Evolutionary conservation across 2,888 invertebrate species (phyloP), one percentile per base, ranked within the genome.

Genomic region (Tuberolachnus salignus): DNA sequence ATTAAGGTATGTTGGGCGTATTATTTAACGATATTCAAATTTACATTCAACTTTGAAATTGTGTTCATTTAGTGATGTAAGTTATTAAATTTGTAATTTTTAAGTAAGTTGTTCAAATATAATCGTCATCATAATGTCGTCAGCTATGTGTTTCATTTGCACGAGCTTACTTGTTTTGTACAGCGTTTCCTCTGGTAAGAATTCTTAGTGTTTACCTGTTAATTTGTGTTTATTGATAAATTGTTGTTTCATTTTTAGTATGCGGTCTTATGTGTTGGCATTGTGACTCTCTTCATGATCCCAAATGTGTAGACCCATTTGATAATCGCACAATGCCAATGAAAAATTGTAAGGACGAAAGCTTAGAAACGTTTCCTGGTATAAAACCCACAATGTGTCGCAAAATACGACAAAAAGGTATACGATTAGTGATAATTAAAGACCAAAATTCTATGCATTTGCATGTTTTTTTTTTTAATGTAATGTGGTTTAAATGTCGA

Each of bases 271-370:
- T 95, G 87, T 96, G 96, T 84, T 96, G 95, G 95, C 92, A 91
- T 73, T 96, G 96, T 84, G 90, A 94, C 82, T 95, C 95, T 0
- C 93, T 92, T 84, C 91, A 90, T 80, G 95, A 96, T 86, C 93
- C 94, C 1, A 93, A 94, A 87, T 96, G 96, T 84, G 91, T 92
- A 0, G 95, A 96, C 87, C 95, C 95, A 0, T 96, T 96, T 84
- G 95, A 96, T 85, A 96, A 96, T 84, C 90, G 90, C 46, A 93
- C 95, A 0, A 90, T 94, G 80, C 93, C 94, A 0, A 94, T 95
- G 70, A 92, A 91, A 0, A 94, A 95, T 84, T 94, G 94, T 83
- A 88, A 87, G 71, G 89, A 91, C 84, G 85, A 85, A 81, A 84
- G 89, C 10, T 85, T 92, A 49, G 84, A 87, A 0, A 92, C 93